Conservation (phyloP, 2,113 vertebrate species). For the Alectura lathami region DNA sequence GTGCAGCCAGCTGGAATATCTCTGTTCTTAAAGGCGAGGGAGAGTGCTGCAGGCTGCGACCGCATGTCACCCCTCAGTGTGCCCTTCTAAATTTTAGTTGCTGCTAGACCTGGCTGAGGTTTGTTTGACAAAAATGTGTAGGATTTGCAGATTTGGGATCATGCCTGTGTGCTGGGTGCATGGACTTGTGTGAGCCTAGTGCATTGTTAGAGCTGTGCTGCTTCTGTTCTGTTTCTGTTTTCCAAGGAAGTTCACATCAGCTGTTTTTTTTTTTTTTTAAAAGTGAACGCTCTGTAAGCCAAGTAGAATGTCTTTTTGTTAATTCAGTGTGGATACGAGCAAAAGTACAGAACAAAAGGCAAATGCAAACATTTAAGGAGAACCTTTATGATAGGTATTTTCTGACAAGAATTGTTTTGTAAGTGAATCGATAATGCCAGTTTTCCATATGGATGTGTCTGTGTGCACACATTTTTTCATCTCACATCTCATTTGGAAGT, state of each 20-base stretch:
- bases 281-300: not conserved
- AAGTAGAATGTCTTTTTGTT: not conserved
- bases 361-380: not conserved
- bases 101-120: not conserved
- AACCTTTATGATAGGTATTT: not conserved
- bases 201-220: not conserved
- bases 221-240: not conserved
- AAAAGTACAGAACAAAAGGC: not conserved
- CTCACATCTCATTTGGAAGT: not conserved
- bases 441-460: not conserved
- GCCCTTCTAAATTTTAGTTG: not conserved
- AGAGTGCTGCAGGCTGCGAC: not conserved
- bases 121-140: not conserved
- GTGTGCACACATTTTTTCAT: not conserved
- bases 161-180: not conserved
- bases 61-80: not conserved
- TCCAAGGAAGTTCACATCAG: not conserved
- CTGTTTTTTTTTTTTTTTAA: not conserved
- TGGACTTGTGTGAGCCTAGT: not conserved
- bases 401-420: not conserved
- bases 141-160: not conserved
- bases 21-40: not conserved
- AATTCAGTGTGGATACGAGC: not conserved
- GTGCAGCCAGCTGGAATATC: not conserved
- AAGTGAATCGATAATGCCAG: not conserved